Percentiles rank a stretch among this genome's conserved stretches.
Evolutionary conservation across 2,113 vertebrate species (phyloP).

Genomic region (Phrynosoma blainvillii): DNA sequence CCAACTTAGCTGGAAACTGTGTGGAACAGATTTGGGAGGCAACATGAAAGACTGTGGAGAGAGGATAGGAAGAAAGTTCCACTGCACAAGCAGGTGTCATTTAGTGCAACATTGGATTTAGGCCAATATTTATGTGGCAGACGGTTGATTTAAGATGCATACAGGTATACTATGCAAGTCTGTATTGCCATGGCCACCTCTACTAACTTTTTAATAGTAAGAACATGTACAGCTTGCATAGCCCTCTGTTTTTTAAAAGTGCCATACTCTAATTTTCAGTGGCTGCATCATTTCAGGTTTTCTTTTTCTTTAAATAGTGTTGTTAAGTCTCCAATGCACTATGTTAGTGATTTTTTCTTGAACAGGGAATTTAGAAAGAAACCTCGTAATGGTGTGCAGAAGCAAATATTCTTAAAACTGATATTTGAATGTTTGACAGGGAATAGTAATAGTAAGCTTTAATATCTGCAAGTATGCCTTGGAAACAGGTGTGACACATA

Average conservation of each 20-base stretch:
- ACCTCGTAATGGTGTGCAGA: constrained; percentile 43
- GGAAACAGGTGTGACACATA: constrained; percentile 42
- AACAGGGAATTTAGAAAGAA: constrained; percentile 41
- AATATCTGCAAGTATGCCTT: constrained; percentile 60
- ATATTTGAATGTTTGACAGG: constrained; percentile 53
- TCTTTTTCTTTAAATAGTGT: constrained; percentile 50
- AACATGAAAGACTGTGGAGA: background rate
- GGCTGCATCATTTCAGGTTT: constrained; percentile 58
- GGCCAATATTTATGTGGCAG: constrained; percentile 70
- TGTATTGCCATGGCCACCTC: constrained; percentile 77
- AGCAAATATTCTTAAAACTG: constrained; percentile 57
- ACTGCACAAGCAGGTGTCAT: background rate
- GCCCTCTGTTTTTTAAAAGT: constrained; percentile 69
- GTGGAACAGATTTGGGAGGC: background rate
- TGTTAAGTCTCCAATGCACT: constrained; percentile 60
- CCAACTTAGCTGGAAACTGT: background rate
- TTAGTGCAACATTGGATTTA: background rate
- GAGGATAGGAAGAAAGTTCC: background rate
- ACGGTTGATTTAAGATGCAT: constrained; percentile 79
- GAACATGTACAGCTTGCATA: constrained; percentile 69
- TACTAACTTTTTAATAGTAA: constrained; percentile 69
- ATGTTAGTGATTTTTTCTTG: constrained; percentile 43
- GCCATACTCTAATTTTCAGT: constrained; percentile 68
- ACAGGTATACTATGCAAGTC: constrained; percentile 92
- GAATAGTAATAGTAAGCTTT: constrained; percentile 54